Evolutionary conservation across 2,888 invertebrate genomes (phyloP).

Genomic region (Cyclophora albipunctata): DNA sequence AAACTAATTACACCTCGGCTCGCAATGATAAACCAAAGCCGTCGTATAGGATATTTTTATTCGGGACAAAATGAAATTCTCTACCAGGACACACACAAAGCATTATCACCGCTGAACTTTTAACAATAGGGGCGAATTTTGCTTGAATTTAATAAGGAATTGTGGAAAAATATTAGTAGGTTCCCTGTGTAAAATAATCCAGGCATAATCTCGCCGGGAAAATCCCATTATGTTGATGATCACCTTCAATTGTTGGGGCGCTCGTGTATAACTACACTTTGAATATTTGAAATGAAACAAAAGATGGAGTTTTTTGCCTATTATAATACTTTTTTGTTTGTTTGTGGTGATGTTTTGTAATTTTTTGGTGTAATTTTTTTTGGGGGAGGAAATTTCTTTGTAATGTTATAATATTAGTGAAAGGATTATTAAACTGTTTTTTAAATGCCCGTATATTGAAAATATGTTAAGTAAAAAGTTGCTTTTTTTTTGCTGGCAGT

Average conservation of each 20-base stretch:
- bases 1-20: slow-evolving; percentile 71
- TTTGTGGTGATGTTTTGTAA: background rate
- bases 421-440: too few relatives aligned
- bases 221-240: slow-evolving; percentile 73
- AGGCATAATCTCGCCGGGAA: slow-evolving; percentile 64
- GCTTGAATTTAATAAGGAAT: slow-evolving; percentile 8
- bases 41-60: slow-evolving; percentile 73
- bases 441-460: too few relatives aligned
- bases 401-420: too few relatives aligned
- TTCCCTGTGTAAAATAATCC: slow-evolving; percentile 68
- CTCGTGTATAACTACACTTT: background rate
- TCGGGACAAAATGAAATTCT: slow-evolving; percentile 70
- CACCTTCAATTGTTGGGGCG: slow-evolving; percentile 41
- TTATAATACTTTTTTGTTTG: background rate
- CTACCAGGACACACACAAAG: slow-evolving; percentile 9
- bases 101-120: slow-evolving; percentile 20
- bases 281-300: background rate
- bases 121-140: slow-evolving; percentile 14
- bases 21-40: slow-evolving; percentile 75
- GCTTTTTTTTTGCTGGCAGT: too few relatives aligned
- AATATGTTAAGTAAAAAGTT: too few relatives aligned
- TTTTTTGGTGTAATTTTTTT: background rate
- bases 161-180: slow-evolving; percentile 54
- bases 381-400: too few relatives aligned
- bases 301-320: too few relatives aligned